Evolutionary conservation across 2,113 vertebrate species (phyloP).

Genomic region (Mormoops blainvillei): DNA sequence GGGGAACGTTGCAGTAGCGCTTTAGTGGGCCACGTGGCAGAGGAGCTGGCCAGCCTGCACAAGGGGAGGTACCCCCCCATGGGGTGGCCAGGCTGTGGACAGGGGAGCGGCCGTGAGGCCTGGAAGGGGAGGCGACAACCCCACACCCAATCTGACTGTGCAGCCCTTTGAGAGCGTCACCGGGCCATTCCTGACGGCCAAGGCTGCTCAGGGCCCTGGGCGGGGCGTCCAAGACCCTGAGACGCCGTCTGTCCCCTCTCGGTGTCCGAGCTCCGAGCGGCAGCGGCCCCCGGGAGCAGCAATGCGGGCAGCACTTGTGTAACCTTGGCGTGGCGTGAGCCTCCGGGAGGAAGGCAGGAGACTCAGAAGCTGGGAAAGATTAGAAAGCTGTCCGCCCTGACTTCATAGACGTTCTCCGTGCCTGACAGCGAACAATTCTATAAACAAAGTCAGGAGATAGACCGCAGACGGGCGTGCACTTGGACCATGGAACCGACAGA

Average conservation of each 20-base stretch:
- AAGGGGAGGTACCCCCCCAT: rapidly evolving
- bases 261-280: neutral
- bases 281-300: rapidly evolving
- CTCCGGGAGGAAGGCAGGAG: neutral
- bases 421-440: rapidly evolving
- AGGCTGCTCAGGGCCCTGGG: neutral
- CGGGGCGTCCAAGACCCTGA: neutral
- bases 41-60: neutral
- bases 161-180: rapidly evolving
- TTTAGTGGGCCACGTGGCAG: neutral
- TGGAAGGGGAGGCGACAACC: neutral
- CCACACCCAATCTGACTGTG: neutral
- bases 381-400: rapidly evolving
- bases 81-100: neutral
- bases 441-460: rapidly evolving
- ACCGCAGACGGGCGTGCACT: rapidly evolving
- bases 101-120: neutral
- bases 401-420: rapidly evolving
- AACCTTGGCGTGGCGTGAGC: neutral
- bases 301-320: rapidly evolving
- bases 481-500: rapidly evolving
- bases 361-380: neutral
- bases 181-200: rapidly evolving
- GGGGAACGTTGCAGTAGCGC: rapidly evolving
- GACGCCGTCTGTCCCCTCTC: rapidly evolving